These are phyloP conservation scores for Centroberyx gerrardi DNA, from an alignment of 2,797 vertebrate species.

Conservation along the genomic window DNA sequence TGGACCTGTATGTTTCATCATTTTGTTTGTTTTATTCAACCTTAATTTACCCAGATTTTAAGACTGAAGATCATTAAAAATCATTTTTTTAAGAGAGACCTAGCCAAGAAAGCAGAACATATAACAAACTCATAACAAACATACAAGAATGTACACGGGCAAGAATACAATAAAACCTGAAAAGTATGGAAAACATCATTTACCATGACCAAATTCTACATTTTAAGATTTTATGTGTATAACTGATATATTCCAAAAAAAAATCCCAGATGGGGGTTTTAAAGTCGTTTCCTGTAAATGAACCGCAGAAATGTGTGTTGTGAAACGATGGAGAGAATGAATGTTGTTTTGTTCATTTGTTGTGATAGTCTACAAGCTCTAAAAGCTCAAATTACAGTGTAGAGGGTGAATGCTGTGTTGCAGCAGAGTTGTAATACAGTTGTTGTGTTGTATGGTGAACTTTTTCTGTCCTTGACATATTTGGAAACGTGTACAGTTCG, in stretches of 20 bases:
- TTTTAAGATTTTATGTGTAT: not conserved
- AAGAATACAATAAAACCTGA: no score
- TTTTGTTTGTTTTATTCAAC: no score
- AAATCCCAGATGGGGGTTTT: no score
- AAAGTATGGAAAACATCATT: no score
- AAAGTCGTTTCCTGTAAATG: not conserved
- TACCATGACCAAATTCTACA: no score
- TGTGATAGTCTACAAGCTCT: not conserved
- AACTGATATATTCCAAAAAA: not conserved
- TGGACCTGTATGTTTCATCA: no score
- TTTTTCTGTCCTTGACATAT: not conserved
- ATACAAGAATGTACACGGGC: no score
- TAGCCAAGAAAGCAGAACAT: not conserved
- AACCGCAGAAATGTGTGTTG: not conserved
- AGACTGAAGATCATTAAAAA: no score
- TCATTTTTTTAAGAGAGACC: not conserved
- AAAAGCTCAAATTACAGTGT: not conserved
- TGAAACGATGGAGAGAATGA: not conserved
- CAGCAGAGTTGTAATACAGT: no score
- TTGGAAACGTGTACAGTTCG: slow-evolving; percentile 1
- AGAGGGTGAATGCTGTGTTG: no score
- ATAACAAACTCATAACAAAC: no score
- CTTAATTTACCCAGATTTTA: no score
- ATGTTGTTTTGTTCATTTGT: slow-evolving; percentile 7
- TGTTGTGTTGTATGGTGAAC: not conserved